Evolutionary conservation across 2,113 vertebrate genomes (phyloP).

Genomic region (Calidris pugnax): DNA sequence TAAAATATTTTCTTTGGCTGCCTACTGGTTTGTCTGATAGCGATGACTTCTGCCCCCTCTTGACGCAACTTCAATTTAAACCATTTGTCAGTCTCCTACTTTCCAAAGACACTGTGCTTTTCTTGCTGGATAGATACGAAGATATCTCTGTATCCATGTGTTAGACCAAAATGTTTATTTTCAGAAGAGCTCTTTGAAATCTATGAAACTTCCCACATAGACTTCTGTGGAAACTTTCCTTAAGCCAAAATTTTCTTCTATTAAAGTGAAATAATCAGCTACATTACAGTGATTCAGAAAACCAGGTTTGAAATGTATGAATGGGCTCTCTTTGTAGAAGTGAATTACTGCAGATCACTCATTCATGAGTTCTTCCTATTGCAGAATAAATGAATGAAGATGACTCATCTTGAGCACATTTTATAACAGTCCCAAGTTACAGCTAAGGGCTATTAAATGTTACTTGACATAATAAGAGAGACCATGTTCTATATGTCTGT

Average conservation of each 20-base stretch:
- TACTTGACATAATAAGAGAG: slow-evolving; percentile 69
- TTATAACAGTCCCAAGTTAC: slow-evolving; percentile 63
- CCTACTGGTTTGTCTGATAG: neutral
- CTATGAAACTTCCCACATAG: neutral
- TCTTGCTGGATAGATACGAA: neutral
- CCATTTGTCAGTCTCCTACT: neutral
- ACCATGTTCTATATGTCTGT: slow-evolving; percentile 63
- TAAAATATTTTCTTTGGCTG: neutral
- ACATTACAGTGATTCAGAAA: slow-evolving; percentile 53
- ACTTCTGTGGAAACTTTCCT: slow-evolving; percentile 35
- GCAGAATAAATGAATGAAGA: slow-evolving; percentile 66
- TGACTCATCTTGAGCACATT: slow-evolving; percentile 69
- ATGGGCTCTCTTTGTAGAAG: slow-evolving; percentile 64
- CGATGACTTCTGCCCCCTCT: neutral
- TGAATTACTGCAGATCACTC: slow-evolving; percentile 71
- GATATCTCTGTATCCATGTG: neutral
- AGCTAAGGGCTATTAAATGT: slow-evolving; percentile 70
- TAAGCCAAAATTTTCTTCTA: slow-evolving; percentile 34
- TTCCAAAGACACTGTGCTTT: neutral
- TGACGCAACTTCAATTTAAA: neutral
- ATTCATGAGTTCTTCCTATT: slow-evolving; percentile 72
- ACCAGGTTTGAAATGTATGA: slow-evolving; percentile 65
- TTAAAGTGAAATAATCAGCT: slow-evolving; percentile 59
- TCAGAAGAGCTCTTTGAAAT: slow-evolving; percentile 7
- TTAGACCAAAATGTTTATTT: slow-evolving; percentile 5